Base-by-base conservation (phyloP, 1,140 invertebrate species). In the Psilanteris sp. region DNA sequence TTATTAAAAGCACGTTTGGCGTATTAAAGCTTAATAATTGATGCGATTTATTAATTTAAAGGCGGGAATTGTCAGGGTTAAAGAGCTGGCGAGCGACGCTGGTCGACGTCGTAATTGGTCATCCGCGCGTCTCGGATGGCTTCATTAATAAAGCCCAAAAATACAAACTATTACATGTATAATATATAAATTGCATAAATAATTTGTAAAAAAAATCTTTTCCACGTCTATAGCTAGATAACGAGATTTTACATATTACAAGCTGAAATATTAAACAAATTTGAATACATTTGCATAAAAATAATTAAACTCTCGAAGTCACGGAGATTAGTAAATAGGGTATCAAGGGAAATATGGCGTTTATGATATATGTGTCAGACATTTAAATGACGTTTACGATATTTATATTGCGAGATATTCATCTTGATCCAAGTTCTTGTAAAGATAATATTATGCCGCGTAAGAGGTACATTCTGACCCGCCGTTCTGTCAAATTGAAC, bases 221-320 rank as follows among this genome's bases (percentile, higher is more conserved):
- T 20, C 4, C 39, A 7, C 1, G 13, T 8, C 26, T 0, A 34
- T n/a, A n/a, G n/a, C 4, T 15, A 14, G 48, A 18, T 9, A 29
- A 18, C 3, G 8, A 32, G 43, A 54, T 46, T 55, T 55, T 44
- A 46, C 48, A 32, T 67, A 55, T 39, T 46, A 37, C 31, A 20
- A 6, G 18, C 7, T 27, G 46, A 41, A 54, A 54, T 54, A 44
- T 66, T 66, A 44, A 43, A 44, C 36, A 54, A 66, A 54, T 66
- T 66, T 66, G 48, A 66, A 66, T 66, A 66, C 18, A 66, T 54
- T 54, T 66, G 61, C 61, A 66, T 66, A 66, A 54, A 66, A 66
- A 66, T 52, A 44, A 66, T 66, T 66, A 66, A 66, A 54, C 37
- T 32, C 27, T 16, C 44, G 15, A 64, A 61, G 57, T 37, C 16